These are phyloP conservation scores for Odontophorus gujanensis DNA, from an alignment of 2,113 vertebrate genomes.

Conservation along the genomic window DNA sequence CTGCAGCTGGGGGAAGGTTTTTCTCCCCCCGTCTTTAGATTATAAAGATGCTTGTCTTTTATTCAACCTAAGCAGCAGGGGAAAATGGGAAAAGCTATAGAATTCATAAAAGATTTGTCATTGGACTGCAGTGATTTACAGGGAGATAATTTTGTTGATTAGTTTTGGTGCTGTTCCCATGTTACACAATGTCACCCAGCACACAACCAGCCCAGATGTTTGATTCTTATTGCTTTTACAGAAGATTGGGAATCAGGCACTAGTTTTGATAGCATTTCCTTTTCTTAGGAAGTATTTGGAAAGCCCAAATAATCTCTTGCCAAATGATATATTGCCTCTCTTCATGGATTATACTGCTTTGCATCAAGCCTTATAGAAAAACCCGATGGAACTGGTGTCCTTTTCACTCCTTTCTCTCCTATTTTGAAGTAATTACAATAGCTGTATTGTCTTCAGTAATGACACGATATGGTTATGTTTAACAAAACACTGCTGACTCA, in stretches of 20 bases:
- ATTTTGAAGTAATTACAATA: background rate
- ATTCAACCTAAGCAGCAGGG: background rate
- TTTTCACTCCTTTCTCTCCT: background rate
- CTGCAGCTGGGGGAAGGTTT: background rate
- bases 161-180: slow-evolving; percentile 11
- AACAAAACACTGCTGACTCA: background rate
- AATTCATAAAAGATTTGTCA: background rate
- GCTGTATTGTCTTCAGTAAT: background rate
- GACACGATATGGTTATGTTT: background rate
- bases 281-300: background rate
- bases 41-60: background rate
- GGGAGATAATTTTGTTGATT: background rate
- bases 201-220: background rate
- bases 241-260: background rate
- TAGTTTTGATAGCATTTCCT: background rate
- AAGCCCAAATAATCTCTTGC: background rate
- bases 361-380: rapidly evolving
- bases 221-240: background rate
- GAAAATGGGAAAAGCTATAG: background rate
- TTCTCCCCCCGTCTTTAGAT: background rate
- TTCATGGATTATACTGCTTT: background rate
- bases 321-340: background rate
- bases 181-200: background rate
- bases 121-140: background rate
- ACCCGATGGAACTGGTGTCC: background rate